Base-by-base conservation (phyloP, 1,140 invertebrate species). In the Aphis craccivora region DNA sequence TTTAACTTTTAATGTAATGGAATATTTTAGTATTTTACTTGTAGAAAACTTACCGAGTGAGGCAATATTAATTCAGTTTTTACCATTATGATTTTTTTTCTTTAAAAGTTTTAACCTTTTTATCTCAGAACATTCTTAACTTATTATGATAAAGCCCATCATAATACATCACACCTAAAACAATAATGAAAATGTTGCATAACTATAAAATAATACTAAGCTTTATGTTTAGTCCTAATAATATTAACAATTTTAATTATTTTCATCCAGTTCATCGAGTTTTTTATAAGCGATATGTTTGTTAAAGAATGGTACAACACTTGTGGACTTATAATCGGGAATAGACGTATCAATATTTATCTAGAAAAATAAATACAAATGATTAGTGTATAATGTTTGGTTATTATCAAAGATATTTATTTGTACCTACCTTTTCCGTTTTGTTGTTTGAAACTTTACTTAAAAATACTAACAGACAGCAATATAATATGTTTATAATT, bases 401-500 rank as follows among this genome's bases (percentile, higher is more conserved):
- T 23, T 23, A 37, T 22, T 30, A n/a, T 20, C 60, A n/a, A 76
- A 76, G 84, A 48, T 37, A 8, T 91, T 83, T 93, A 76, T 30
- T 43, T 9, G 8, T 93, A 93, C 53, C 48, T 93, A 93, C 53
- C 48, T 88, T 88, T 4, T 87, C 53, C 1, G 76, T 84, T 88
- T 60, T 35, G 25, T 88, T 35, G 40, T 89, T n/a, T 3, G 83
- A 83, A n/a, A 84, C 67, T 84, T 53, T 84, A 40, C 45, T 84
- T 40, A 92, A 40, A 92, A 92, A 84, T n/a, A 92, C 35, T n/a
- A 92, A 89, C 22, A 94, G 76, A 60, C 94, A 92, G 81, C 94
- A 94, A 95, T 97, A 97, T 23, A 96, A 94, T 37, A 97, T 94
- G 95, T 97, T 98, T 3, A 97, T 94, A 30, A 97, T 94, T 30